Base-by-base conservation (phyloP, 2,888 invertebrate genomes). In the Globia sparganii region DNA sequence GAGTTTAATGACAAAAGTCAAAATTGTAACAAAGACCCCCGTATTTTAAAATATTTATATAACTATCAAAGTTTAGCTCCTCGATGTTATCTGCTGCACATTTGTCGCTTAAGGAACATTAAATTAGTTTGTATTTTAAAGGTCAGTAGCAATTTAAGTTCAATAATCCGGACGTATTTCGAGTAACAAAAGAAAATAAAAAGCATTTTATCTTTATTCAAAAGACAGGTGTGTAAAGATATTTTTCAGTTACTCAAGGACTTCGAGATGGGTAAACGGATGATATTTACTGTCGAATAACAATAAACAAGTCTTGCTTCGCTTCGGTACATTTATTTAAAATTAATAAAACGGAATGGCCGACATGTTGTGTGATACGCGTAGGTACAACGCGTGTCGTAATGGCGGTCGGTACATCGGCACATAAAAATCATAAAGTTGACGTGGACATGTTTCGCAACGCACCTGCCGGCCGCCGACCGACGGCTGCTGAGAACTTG, bases 341-440 rank as follows among this genome's bases (percentile, higher is more conserved):
- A 88, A 84, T 78, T 83, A 87, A 87, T 87, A 89, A 90, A 90
- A 90, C 88, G 84, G 80, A 90, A 89, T 85, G 88, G 89, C 92
- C 87, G 92, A 92, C 92, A 92, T 93, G 91, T 92, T 92, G 91
- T 86, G 89, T 91, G 90, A 91, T 92, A 91, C 89, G 86, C 88
- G 89, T 73, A 79, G 69, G 73, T 90, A 89, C 90, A 90, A 88
- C 90, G 91, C 90, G 91, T 94, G 92, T 92, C 92, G 94, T 93
- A 95, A 95, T 94, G 94, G 93, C 94, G 91, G 91, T 85, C 92
- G 90, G 91, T 89, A 90, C 90, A 90, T 91, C 88, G 91, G 81
- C 89, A 87, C 91, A 93, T 94, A 94, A 95, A 94, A 95, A 94
- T 95, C 90, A 92, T 93, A 92, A 61, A 91, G 93, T 90, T 91